A percentile compares a stretch with the other conserved stretches of the same genome.
phyloP scores from a whole-genome alignment of 2,888 invertebrate species.

The Charanyca ferruginea region DNA sequence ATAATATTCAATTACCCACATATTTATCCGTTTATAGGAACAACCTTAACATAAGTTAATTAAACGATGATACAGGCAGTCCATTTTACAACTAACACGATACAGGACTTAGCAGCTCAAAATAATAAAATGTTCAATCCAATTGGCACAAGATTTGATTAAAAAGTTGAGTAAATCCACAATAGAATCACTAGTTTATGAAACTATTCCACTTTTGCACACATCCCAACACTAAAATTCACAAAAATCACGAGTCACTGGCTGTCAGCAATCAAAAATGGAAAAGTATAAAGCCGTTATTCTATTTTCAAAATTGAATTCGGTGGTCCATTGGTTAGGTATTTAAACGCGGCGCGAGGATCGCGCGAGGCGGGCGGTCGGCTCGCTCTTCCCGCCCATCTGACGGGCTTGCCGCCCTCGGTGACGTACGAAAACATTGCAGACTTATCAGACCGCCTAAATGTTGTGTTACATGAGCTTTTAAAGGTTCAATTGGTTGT shows the following conservation, averaged over 20 bases:
- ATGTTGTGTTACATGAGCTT: slow-evolving; percentile 47
- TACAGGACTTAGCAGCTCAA: slow-evolving; percentile 25
- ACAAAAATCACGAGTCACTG: slow-evolving; percentile 48
- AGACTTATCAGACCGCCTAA: slow-evolving; percentile 53
- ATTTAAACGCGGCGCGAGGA: slow-evolving; percentile 53
- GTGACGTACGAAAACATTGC: slow-evolving; percentile 61
- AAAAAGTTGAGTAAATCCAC: slow-evolving; percentile 32
- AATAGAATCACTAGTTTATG: slow-evolving; percentile 19
- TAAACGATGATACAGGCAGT: slow-evolving; percentile 12
- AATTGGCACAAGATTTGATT: slow-evolving; percentile 46
- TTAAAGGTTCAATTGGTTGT: slow-evolving; percentile 42
- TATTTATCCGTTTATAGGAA: slow-evolving; percentile 45
- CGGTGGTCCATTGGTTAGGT: slow-evolving; percentile 41
- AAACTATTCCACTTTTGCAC: slow-evolving; percentile 15
- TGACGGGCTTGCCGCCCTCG: slow-evolving; percentile 78
- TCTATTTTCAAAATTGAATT: slow-evolving; percentile 60
- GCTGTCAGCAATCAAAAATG: slow-evolving; percentile 34
- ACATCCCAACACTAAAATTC: slow-evolving; percentile 34
- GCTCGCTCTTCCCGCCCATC: slow-evolving; percentile 79
- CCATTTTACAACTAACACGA: slow-evolving; percentile 26
- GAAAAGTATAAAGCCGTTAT: slow-evolving; percentile 28
- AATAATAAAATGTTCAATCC: slow-evolving; percentile 26
- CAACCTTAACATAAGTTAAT: slow-evolving; percentile 39
- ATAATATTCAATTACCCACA: slow-evolving; percentile 52
- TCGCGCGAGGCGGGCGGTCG: slow-evolving; percentile 78